These are phyloP conservation scores for Lipophrys pholis DNA, from an alignment of 2,113 vertebrate genomes.

Conservation along the genomic window DNA sequence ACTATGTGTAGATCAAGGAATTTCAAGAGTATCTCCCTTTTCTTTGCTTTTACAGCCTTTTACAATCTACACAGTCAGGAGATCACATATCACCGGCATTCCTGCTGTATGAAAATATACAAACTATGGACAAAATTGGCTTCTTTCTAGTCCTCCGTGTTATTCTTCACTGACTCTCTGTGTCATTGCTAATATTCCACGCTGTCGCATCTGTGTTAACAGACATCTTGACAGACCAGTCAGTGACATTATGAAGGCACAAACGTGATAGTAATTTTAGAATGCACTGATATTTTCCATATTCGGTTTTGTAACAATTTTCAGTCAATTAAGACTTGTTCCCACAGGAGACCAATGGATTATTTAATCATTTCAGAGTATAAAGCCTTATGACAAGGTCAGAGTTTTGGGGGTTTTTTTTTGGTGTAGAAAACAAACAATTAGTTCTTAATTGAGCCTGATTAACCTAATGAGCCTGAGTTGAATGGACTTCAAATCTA, in stretches of 20 bases:
- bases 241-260: constrained; percentile 14
- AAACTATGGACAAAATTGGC: neutral
- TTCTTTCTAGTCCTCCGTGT: neutral
- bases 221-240: neutral
- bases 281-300: too few species aligned
- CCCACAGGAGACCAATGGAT: neutral
- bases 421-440: neutral
- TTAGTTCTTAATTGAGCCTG: too few species aligned
- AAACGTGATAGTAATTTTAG: neutral
- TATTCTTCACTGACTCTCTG: neutral
- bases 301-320: neutral
- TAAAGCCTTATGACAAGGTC: neutral
- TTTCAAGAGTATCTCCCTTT: too few species aligned
- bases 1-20: neutral
- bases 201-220: constrained; percentile 1
- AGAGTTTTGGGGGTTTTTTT: neutral
- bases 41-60: neutral
- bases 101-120: neutral
- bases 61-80: neutral
- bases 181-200: constrained; percentile 1
- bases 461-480: too few species aligned
- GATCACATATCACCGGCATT: neutral
- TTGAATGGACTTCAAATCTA: too few species aligned
- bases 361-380: neutral
- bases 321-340: neutral